Percentiles rank a stretch among this genome's conserved stretches.
phyloP scores from a whole-genome alignment of 2,113 vertebrate genomes.

The Eulacestoma nigropectus region DNA sequence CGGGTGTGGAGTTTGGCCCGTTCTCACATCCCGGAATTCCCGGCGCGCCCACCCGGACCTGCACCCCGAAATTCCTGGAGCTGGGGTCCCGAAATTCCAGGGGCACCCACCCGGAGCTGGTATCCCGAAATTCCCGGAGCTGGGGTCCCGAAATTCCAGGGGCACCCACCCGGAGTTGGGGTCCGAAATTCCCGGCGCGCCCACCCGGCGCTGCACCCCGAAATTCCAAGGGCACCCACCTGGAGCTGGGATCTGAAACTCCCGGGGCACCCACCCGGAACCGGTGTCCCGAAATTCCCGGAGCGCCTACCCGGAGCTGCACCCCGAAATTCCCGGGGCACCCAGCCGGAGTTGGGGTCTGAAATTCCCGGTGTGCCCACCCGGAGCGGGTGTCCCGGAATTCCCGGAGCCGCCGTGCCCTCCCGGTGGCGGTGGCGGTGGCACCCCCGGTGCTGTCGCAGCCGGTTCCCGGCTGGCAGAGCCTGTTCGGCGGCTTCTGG shows the following conservation, averaged over 20 bases:
- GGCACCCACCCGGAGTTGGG: too few relatives aligned
- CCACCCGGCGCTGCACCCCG: background rate
- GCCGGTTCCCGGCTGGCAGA: background rate
- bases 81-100: too few relatives aligned
- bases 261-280: background rate
- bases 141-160: background rate
- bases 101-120: too few relatives aligned
- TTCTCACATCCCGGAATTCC: background rate
- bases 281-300: background rate
- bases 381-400: background rate
- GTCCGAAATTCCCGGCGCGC: too few relatives aligned
- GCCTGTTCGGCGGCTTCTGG: constrained; percentile 35
- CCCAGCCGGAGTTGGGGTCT: background rate
- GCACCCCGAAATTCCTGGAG: too few relatives aligned
- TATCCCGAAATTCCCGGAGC: background rate
- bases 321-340: background rate
- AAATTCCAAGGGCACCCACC: too few relatives aligned
- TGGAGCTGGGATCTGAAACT: background rate
- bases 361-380: background rate
- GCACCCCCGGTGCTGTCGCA: background rate
- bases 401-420: background rate
- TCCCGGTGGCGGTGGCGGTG: background rate
- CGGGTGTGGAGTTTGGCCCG: background rate
- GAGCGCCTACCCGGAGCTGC: too few relatives aligned
- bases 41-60: too few relatives aligned